Conservation (phyloP, 2,797 vertebrate genomes). For the Gymnoscopelus microlampas region DNA sequence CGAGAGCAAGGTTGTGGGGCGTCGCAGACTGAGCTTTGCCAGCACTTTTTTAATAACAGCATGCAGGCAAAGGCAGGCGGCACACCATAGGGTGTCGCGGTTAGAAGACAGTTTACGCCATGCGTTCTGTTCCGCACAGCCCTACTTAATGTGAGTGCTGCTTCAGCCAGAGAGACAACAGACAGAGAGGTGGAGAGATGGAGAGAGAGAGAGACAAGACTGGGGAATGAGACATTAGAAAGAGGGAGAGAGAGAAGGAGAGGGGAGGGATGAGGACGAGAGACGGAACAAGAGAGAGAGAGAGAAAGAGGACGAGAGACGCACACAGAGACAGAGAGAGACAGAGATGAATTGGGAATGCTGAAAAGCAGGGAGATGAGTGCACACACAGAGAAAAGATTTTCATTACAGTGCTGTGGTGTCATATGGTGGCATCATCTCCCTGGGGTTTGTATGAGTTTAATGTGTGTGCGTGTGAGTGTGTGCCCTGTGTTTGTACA, state of each 20-base stretch:
- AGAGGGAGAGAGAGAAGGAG: conserved; percentile 38
- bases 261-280: not conserved
- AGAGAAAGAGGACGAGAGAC: not conserved
- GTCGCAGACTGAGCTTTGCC: conserved; percentile 24
- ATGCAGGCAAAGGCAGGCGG: not conserved
- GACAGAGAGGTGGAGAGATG: not conserved
- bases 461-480: conserved; percentile 9
- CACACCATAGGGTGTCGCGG: conserved; percentile 30
- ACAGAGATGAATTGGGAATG: conserved; percentile 5
- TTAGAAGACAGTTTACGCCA: conserved; percentile 21
- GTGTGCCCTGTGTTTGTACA: conserved; percentile 2
- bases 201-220: conserved; percentile 1
- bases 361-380: conserved; percentile 4
- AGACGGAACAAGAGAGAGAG: not conserved
- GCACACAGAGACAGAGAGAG: conserved; percentile 36
- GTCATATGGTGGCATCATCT: not conserved
- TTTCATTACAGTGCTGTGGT: conserved; percentile 34
- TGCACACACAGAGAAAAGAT: not conserved
- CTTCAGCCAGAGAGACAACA: conserved; percentile 24
- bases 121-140: conserved; percentile 26
- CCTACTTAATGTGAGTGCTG: conserved; percentile 46
- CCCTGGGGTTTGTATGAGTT: conserved; percentile 9
- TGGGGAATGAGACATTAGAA: not conserved
- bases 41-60: conserved; percentile 31
- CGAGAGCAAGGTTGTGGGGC: conserved; percentile 18